Percentiles rank a stretch among this genome's conserved stretches.
phyloP scores from a whole-genome alignment of 2,113 vertebrate genomes.

The Orientallactaga bullata region DNA sequence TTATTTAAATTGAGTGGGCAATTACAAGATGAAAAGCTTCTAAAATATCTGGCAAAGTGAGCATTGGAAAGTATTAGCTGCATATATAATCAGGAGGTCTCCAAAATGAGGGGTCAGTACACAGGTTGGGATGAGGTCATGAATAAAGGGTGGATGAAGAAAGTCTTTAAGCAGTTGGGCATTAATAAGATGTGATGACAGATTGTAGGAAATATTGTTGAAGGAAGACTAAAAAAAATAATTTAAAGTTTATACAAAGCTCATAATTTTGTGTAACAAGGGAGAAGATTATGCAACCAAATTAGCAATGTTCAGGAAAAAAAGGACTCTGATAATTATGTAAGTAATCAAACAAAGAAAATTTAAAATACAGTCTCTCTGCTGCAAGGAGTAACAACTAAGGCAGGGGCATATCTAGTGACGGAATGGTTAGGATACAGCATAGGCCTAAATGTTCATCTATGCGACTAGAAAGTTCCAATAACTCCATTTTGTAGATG shows the following conservation, averaged over 20 bases:
- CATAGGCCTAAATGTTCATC: background rate
- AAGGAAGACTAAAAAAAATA: background rate
- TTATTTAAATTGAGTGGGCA: background rate
- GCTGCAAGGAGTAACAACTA: background rate
- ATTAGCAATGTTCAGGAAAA: background rate
- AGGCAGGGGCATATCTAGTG: background rate
- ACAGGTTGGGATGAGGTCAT: background rate
- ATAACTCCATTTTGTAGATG: background rate
- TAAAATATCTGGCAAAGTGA: background rate
- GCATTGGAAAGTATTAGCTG: background rate
- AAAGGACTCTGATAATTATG: fast-evolving
- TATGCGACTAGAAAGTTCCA: background rate
- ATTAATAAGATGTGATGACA: background rate
- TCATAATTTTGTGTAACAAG: background rate
- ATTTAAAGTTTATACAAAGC: background rate
- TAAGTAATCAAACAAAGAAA: background rate
- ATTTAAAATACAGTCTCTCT: background rate
- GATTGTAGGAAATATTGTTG: background rate
- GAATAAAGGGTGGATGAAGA: background rate
- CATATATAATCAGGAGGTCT: background rate
- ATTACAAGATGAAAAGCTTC: background rate
- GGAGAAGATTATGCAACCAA: background rate
- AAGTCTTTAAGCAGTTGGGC: background rate
- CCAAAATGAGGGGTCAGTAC: background rate
- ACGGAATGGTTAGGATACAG: background rate